These are phyloP conservation scores for Leuctra nigra DNA, from an alignment of 2,888 invertebrate genomes.

Conservation along the genomic window DNA sequence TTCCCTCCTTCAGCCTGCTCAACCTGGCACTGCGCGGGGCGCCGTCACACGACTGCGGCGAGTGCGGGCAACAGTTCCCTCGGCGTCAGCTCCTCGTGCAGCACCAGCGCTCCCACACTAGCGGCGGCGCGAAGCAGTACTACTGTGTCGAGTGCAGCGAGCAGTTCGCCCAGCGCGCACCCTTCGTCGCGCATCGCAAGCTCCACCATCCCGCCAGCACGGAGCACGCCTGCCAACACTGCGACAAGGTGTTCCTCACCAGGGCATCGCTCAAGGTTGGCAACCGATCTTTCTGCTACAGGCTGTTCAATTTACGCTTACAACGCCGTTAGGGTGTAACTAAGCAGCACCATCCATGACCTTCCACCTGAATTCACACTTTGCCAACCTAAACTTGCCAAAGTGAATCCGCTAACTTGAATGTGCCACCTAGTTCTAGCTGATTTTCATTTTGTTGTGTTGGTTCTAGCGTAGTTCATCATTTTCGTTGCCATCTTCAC, in stretches of 20 bases:
- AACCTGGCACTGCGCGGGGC: background rate
- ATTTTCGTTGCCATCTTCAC: too few relatives aligned
- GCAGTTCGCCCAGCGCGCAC: constrained; percentile 30
- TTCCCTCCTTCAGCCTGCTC: background rate
- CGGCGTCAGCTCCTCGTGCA: constrained; percentile 26
- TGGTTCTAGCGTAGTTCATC: too few relatives aligned
- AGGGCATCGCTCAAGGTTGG: constrained; percentile 41
- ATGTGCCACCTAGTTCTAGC: too few relatives aligned
- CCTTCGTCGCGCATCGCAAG: constrained; percentile 31
- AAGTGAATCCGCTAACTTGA: too few relatives aligned
- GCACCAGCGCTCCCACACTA: constrained; percentile 25
- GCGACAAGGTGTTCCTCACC: constrained; percentile 40
- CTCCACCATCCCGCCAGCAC: constrained; percentile 30
- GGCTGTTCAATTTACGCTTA: too few relatives aligned
- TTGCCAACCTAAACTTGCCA: too few relatives aligned
- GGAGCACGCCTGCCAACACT: constrained; percentile 39
- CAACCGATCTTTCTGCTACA: too few relatives aligned
- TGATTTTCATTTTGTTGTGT: too few relatives aligned
- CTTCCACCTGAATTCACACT: too few relatives aligned
- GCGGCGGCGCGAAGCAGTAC: constrained; percentile 23
- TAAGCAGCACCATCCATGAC: too few relatives aligned
- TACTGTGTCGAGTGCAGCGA: constrained; percentile 30
- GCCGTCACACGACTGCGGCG: constrained; percentile 24
- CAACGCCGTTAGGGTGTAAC: too few relatives aligned
- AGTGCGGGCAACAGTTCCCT: constrained; percentile 27